These are phyloP conservation scores for Tinea trinotella DNA, from an alignment of 2,888 invertebrate genomes.

Conservation along the genomic window DNA sequence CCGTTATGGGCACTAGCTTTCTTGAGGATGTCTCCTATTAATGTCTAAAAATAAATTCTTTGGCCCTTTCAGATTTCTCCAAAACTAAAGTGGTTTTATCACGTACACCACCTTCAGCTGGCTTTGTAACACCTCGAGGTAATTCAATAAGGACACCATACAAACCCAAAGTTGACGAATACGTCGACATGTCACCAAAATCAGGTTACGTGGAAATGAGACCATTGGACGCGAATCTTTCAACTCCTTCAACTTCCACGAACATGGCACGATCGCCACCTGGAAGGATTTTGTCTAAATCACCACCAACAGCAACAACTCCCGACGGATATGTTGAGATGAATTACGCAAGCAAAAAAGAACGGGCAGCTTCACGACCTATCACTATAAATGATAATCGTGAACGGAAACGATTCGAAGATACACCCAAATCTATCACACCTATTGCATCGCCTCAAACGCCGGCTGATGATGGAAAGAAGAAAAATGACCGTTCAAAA, in stretches of 20 bases:
- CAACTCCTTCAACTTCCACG: not conserved
- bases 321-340: constrained; percentile 79
- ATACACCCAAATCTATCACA: constrained; percentile 22
- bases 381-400: constrained; percentile 65
- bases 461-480: constrained; percentile 43
- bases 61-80: constrained; percentile 44
- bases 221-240: constrained; percentile 15
- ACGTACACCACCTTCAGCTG: constrained; percentile 23
- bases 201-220: constrained; percentile 77
- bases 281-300: constrained; percentile 20
- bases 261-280: constrained; percentile 22
- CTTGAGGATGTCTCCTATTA: too few species aligned
- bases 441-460: constrained; percentile 24
- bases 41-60: too few species aligned
- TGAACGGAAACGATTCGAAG: constrained; percentile 25
- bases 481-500: constrained; percentile 1
- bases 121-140: constrained; percentile 33
- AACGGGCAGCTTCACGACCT: constrained; percentile 72
- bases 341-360: constrained; percentile 58
- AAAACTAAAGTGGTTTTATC: constrained; percentile 31
- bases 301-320: constrained; percentile 30
- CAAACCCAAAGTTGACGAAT: constrained; percentile 44
- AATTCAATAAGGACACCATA: constrained; percentile 21
- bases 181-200: constrained; percentile 63
- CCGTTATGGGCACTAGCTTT: too few species aligned